Evolutionary conservation across 2,888 invertebrate species (phyloP), one percentile per base, ranked within the genome.

Genomic region (Agriopis aurantiaria): DNA sequence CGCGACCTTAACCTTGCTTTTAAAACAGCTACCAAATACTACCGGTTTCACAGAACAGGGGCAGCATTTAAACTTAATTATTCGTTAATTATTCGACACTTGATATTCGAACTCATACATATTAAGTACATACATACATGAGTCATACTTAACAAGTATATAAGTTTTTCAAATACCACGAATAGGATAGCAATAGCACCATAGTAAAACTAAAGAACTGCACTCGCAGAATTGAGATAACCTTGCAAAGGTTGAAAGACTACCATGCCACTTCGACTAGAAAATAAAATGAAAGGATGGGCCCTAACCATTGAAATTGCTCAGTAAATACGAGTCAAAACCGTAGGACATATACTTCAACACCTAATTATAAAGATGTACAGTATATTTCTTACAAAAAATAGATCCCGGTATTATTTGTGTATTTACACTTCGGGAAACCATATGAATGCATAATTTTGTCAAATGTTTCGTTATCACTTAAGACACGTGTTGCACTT

Each of bases 1-100:
- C 23, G 46, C 68, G 75, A 63, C 76, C 73, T 71, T 64, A 69
- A 51, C 76, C 75, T 75, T 74, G 74, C 58, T 69, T 72, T 72
- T 69, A 74, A 73, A 67, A 65, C 56, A n/a, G 59, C 56, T 45
- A 49, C 68, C 61, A 69, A 70, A 75, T 14, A 65, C 71, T 74
- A 72, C 73, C 76, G 72, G 76, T 65, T 67, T 23, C 66, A 52
- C 53, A 53, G 63, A 75, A 71, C 72, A 66, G 71, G 67, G 74
- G 72, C 74, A 67, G 53, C 65, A 46, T 53, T 69, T 62, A 65
- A 65, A 58, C 17, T 56, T 55, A 60, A 69, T 69, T 65, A 57
- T 65, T 56, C 56, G 45, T 60, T 64, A 64, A 68, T 68, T 63
- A 56, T 23, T 41, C 48, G 14, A 53, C 52, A 58, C 45, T 57